Percentiles rank a stretch among this genome's conserved stretches.
Evolutionary conservation across 2,888 invertebrate species (phyloP).

Genomic region (Myopa testacea): DNA sequence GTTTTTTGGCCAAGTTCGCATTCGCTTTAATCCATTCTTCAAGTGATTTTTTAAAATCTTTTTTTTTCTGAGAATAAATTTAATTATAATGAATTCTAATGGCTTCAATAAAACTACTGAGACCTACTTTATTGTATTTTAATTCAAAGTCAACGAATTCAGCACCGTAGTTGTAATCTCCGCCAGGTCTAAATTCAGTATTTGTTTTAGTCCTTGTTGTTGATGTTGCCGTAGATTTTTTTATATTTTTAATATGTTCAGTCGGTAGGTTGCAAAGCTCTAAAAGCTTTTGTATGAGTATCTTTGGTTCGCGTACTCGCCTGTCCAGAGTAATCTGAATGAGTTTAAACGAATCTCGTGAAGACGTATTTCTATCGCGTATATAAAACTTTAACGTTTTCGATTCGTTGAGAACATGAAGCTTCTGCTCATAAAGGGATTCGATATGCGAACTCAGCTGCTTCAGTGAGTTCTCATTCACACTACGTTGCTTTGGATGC

Average conservation of each 20-base stretch:
- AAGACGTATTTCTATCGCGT: slow-evolving; percentile 66
- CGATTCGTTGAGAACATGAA: slow-evolving; percentile 57
- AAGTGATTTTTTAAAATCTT: slow-evolving; percentile 52
- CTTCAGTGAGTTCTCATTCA: slow-evolving; percentile 92
- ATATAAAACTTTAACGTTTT: slow-evolving; percentile 83
- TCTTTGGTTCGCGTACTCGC: slow-evolving; percentile 77
- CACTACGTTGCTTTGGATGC: slow-evolving; percentile 87
- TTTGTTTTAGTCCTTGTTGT: not conserved
- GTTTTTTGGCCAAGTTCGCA: slow-evolving; percentile 75
- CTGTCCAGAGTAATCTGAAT: slow-evolving; percentile 78
- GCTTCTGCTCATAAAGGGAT: slow-evolving; percentile 75
- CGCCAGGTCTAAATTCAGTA: slow-evolving; percentile 51
- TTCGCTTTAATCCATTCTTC: slow-evolving; percentile 79
- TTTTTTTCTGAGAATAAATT: slow-evolving; percentile 45
- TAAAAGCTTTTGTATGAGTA: slow-evolving; percentile 79
- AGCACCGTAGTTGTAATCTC: slow-evolving; percentile 57
- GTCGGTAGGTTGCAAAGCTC: slow-evolving; percentile 87
- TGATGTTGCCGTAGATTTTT: slow-evolving; percentile 39
- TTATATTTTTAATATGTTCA: slow-evolving; percentile 84
- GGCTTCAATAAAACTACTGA: not conserved
- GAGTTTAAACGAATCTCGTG: slow-evolving; percentile 74
- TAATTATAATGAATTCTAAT: not conserved
- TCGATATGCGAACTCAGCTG: slow-evolving; percentile 87
- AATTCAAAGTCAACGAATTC: slow-evolving; percentile 58
- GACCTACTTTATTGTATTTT: slow-evolving; percentile 51